Evolutionary conservation across 2,797 vertebrate species (phyloP).

Genomic region (Dromococcyx pavoninus): DNA sequence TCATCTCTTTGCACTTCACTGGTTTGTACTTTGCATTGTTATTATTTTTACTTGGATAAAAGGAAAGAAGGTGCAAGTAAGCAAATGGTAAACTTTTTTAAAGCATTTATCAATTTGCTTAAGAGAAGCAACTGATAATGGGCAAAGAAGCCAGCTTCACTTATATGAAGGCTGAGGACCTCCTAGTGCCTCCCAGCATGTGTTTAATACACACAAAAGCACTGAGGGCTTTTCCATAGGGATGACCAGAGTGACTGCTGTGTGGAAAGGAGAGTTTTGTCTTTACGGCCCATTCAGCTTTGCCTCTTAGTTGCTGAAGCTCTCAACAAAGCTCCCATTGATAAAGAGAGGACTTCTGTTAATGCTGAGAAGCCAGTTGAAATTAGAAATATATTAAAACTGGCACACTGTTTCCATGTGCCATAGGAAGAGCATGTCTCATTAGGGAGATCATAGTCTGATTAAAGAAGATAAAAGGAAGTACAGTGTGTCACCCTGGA

Average conservation of each 20-base stretch:
- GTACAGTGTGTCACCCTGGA: neutral
- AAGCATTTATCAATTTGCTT: neutral
- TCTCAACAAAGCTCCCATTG: neutral
- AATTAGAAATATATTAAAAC: neutral
- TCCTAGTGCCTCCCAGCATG: fast-evolving
- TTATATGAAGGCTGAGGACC: neutral
- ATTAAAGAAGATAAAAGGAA: neutral
- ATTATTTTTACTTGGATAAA: neutral
- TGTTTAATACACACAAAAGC: neutral
- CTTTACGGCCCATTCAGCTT: neutral
- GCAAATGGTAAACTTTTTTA: neutral
- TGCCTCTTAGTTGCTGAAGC: neutral
- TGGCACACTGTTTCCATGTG: neutral
- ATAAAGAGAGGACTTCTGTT: neutral
- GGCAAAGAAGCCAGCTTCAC: neutral
- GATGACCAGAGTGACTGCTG: neutral
- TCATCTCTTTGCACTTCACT: fast-evolving
- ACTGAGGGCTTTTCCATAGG: neutral
- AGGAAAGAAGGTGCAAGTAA: neutral
- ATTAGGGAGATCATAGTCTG: neutral
- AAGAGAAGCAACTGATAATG: neutral
- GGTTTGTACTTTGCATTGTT: neutral
- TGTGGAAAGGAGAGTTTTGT: neutral
- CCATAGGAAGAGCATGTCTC: neutral
- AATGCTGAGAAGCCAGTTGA: neutral